phyloP scores from a whole-genome alignment of 2,797 vertebrate genomes.

The Thripadectes ignobilis region DNA sequence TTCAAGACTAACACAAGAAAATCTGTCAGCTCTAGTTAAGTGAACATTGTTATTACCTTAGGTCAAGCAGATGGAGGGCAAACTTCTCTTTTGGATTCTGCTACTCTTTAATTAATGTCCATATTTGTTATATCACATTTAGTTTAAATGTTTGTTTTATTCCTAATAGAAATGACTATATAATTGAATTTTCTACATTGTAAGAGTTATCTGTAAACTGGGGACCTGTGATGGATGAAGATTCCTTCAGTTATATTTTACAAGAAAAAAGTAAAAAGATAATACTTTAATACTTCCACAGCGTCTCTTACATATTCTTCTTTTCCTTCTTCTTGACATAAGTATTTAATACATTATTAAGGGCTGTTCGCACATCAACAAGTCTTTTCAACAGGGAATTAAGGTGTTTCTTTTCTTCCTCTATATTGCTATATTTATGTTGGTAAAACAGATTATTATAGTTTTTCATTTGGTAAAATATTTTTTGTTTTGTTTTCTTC shows the following conservation, averaged over 20 bases:
- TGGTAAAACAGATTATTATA: neutral
- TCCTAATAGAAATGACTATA: conserved; percentile 41
- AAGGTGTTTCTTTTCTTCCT: neutral
- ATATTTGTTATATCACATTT: conserved; percentile 81
- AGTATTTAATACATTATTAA: neutral
- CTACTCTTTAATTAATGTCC: conserved; percentile 85
- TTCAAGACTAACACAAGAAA: conserved; percentile 76
- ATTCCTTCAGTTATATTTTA: neutral
- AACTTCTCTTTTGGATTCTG: conserved; percentile 81
- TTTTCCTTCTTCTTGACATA: neutral
- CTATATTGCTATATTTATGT: neutral
- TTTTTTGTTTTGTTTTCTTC: neutral
- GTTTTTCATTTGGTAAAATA: neutral
- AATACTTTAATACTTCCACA: neutral
- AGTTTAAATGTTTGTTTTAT: conserved; percentile 62
- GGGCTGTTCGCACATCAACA: neutral
- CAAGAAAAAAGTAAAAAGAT: neutral
- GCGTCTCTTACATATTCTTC: neutral
- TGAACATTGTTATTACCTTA: conserved; percentile 79
- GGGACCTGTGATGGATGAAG: neutral
- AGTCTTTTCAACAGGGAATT: neutral
- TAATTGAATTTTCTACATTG: conserved; percentile 42
- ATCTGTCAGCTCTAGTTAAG: conserved; percentile 83
- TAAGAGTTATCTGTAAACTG: neutral
- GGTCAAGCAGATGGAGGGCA: conserved; percentile 85